These are phyloP conservation scores for Acanthopagrus latus DNA, from an alignment of 2,797 vertebrate genomes.

Conservation along the genomic window DNA sequence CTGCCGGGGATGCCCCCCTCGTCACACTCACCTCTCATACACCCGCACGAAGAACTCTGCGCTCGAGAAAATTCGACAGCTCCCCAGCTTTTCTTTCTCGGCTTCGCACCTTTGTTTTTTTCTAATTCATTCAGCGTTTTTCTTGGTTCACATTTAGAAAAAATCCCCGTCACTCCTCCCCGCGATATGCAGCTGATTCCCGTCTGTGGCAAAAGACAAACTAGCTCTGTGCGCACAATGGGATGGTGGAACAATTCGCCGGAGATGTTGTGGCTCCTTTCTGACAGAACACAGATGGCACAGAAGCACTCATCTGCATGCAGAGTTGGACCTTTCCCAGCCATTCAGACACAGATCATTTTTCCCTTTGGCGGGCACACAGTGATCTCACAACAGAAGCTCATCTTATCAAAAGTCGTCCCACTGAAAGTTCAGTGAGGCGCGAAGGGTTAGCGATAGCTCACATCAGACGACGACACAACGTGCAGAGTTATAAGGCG, in stretches of 20 bases:
- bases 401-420: not conserved
- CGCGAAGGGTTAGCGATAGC: not conserved
- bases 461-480: not conserved
- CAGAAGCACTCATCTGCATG: conserved; percentile 50
- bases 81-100: conserved; percentile 5
- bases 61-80: conserved; percentile 23
- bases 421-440: not conserved
- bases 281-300: conserved; percentile 46
- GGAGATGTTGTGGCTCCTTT: conserved; percentile 29
- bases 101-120: conserved; percentile 19
- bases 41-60: conserved; percentile 24
- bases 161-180: not conserved
- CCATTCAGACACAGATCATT: conserved; percentile 32
- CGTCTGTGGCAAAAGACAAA: conserved; percentile 13
- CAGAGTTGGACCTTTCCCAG: conserved; percentile 39
- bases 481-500: not conserved
- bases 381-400: conserved; percentile 2
- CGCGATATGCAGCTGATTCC: conserved; percentile 1
- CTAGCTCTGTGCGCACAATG: conserved; percentile 11
- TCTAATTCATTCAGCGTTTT: not conserved
- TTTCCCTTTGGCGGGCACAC: not conserved
- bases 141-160: not conserved
- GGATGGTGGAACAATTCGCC: conserved; percentile 25
- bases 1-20: conserved; percentile 37
- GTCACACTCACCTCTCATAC: conserved; percentile 19